These are phyloP conservation scores for Aporrectodea caliginosa DNA, from an alignment of 1,140 invertebrate genomes.

Conservation along the genomic window DNA sequence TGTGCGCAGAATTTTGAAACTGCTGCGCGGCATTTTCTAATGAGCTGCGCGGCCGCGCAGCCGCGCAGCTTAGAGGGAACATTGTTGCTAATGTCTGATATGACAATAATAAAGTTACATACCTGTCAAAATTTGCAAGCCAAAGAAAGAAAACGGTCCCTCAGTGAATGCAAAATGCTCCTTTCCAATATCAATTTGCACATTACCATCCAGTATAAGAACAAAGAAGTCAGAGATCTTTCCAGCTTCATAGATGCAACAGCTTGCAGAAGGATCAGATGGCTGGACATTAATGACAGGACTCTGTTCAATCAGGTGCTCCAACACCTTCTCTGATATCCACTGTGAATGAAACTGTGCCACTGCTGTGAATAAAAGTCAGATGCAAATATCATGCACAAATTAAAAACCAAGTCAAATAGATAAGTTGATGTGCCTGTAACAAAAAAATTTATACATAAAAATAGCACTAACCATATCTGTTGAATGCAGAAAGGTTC, in stretches of 20 bases:
- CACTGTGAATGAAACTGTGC: not conserved
- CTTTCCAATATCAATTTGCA: not conserved
- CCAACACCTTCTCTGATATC: not conserved
- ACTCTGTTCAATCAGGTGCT: not conserved
- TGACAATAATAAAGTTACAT: no score
- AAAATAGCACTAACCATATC: no score
- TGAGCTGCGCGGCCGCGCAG: no score
- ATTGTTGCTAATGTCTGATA: no score
- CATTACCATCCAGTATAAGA: constrained; percentile 37
- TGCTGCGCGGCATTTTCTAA: no score
- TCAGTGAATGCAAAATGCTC: constrained; percentile 40
- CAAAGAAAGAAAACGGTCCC: constrained; percentile 48
- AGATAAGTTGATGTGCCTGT: no score
- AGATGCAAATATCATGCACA: no score
- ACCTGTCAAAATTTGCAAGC: not conserved
- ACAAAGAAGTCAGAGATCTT: constrained; percentile 10
- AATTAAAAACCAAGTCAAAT: no score
- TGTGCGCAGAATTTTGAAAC: no score
- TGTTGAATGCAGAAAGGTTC: no score
- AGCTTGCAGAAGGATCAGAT: not conserved
- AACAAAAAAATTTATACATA: no score
- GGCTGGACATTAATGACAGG: not conserved
- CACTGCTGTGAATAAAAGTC: not conserved
- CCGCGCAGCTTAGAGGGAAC: no score
- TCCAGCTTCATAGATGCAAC: not conserved